Base-by-base conservation (phyloP, 92 coral and sea anemone genomes). In the Micromussa lordhowensis region DNA sequence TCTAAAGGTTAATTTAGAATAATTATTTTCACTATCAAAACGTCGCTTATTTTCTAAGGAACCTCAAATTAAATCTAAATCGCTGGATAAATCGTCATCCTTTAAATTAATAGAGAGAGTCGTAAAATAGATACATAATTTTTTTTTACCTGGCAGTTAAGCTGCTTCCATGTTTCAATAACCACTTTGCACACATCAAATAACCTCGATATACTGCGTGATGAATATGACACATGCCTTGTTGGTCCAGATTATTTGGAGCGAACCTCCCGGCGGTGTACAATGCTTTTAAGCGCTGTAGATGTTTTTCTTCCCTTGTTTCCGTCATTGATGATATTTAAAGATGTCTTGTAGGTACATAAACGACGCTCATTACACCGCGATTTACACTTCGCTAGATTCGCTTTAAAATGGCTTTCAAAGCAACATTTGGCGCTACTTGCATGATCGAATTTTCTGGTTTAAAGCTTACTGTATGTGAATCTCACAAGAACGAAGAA, bases 211-310 rank as follows among this genome's bases (percentile, higher is more conserved):
- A 94, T 17, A 89, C 88, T 9, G 95, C 92, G 21, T 95, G 95
- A 44, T 95, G 98, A 0, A 94, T 80, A 63, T 94, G 96, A 15
- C 95, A 90, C 68, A 95, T 44, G 15, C 98, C 98, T 9, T 89
- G 81, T 48, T 94, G 95, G 75, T 95, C 96, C 73, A 90, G 90
- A 34, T 59, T 77, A 76, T 94, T 90, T 26, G 93, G 92, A 49
- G 86, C 71, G 31, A 90, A 86, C 28, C 93, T 85, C 51, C 96
- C 91, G 15, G 80, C 80, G 7, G 95, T 30, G 72, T 88, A 89
- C n/a, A 88, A 86, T 16, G 92, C 98, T 89, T 92, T 94, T 61
- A 95, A 88, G 82, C 96, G 94, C 73, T 88, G 94, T 78, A 95
- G 75, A 83, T 92, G 94, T 53, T 90, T 90, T 58, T 66, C 88